A percentile compares a stretch with the other conserved stretches of the same genome.
These are phyloP conservation scores for Percina caprodes DNA, from an alignment of 2,113 vertebrate species.

Conservation along the genomic window DNA sequence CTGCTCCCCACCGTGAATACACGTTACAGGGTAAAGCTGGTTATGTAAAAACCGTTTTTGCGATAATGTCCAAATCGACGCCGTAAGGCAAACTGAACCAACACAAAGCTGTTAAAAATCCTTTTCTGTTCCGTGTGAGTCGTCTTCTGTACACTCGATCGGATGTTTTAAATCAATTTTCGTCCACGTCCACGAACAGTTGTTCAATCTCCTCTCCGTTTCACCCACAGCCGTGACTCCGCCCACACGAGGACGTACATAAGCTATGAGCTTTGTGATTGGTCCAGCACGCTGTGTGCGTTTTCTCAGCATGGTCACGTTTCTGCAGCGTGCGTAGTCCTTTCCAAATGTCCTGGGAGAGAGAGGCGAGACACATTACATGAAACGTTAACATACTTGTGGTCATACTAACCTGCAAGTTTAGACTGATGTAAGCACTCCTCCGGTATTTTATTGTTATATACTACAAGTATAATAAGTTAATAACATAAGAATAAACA, in stretches of 20 bases:
- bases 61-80: not conserved
- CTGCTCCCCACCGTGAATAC: not conserved
- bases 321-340: constrained; percentile 74
- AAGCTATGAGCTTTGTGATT: constrained; percentile 43
- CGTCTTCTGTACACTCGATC: not conserved
- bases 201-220: constrained; percentile 22
- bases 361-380: not conserved
- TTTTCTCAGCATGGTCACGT: constrained; percentile 77
- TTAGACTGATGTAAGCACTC: not conserved
- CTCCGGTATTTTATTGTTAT: not conserved
- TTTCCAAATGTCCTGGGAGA: not conserved
- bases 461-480: not conserved
- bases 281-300: constrained; percentile 36
- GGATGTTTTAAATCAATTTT: not conserved
- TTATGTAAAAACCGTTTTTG: constrained; percentile 79
- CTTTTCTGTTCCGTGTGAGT: not conserved
- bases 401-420: not conserved
- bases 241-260: constrained; percentile 51
- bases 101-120: constrained; percentile 30
- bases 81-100: not conserved
- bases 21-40: constrained; percentile 43
- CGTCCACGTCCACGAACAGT: constrained; percentile 22
- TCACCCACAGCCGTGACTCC: constrained; percentile 48
- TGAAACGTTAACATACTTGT: not conserved
- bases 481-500: not conserved